Evolutionary conservation across 2,888 invertebrate genomes (phyloP), one percentile per base, ranked within the genome.

Genomic region (Nomada ruficornis): DNA sequence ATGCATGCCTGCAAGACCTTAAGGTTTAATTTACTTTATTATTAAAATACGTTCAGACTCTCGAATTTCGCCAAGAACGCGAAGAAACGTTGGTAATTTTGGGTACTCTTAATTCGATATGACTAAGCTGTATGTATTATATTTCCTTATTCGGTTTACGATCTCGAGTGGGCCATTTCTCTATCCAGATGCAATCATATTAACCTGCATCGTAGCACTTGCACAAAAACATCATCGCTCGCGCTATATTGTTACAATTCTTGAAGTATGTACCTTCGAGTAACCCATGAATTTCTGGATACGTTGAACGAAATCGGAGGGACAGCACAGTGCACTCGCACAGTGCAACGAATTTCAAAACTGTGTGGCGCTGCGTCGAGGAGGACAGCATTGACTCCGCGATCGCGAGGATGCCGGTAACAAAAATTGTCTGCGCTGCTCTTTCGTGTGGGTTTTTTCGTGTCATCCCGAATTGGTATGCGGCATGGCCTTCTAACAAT

Each of bases 401-500:
- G 54, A 59, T 59, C 62, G 77, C 77, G 44, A 55, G 70, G 62
- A 75, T 60, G 55, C 63, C 52, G 70, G 20, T 59, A 52, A 50
- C 80, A 82, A 74, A 77, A 79, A 87, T 86, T 80, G 83, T 85
- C 79, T 77, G 68, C 83, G 86, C 77, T 82, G 81, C 82, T 85
- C 86, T 86, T 85, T 87, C 86, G 83, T 86, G 77, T 80, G 86
- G 88, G 88, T 88, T 89, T 91, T 88, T 77, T 80, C 88, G 85
- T 80, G 83, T 87, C 86, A 90, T 90, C 87, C 86, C 86, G 89
- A 92, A 92, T 92, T 90, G 91, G 91, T 92, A 91, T 91, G 91
- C 91, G 82, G 87, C 86, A 87, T 88, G 85, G 86, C 80, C 88
- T 86, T 86, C 90, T 89, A 90, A 92, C 92, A 92, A 92, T 92